Evolutionary conservation across 30 jellyfish, hydroid and myxozoan species (phyloP), one percentile per base, ranked within the genome.

Genomic region (Cassiopea andromeda): DNA sequence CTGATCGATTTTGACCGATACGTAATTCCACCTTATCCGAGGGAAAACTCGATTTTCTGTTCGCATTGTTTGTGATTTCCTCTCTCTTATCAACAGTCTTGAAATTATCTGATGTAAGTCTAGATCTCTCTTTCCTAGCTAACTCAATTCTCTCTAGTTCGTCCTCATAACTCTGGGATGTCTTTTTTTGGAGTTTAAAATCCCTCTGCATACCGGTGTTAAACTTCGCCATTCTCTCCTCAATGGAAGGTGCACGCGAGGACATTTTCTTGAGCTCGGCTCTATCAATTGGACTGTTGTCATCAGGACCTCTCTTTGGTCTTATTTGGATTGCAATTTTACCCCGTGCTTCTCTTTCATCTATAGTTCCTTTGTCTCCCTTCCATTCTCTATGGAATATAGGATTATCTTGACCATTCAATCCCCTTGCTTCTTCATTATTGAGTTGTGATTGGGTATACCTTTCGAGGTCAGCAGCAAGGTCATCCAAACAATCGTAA

Each of bases 391-490:
- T 17, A 60, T 60, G 59, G 38, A 78, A 67, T 1, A 10, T 48
- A n/a, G 85, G 60, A 54, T 59, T 66, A n/a, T 43, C 38, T 18
- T 61, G 48, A 54, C 38, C 66, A 46, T 2, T 13, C 89, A 78
- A 44, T 2, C 50, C 78, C 48, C 75, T 67, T 4, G 13, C 27
- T 43, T 43, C 80, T 14, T 79, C 90, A 45, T 87, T 77, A 67
- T 87, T 70, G 44, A 17, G 44, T 60, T 87, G 94, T 1, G 94
- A 46, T 44, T 60, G 76, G 58, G 94, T 87, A 43, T 76, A 87
- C 68, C 94, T 78, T 69, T 87, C 94, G 19, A 87, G 90, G 81
- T 87, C 94, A 7, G 94, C 94, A 2, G 77, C 94, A n/a, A 87
- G 88, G 69, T 87, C 94, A 75, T 87, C 94, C 27, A 46, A 87